These are phyloP conservation scores for Asteroscopus sphinx DNA, from an alignment of 2,888 invertebrate genomes.

Conservation along the genomic window DNA sequence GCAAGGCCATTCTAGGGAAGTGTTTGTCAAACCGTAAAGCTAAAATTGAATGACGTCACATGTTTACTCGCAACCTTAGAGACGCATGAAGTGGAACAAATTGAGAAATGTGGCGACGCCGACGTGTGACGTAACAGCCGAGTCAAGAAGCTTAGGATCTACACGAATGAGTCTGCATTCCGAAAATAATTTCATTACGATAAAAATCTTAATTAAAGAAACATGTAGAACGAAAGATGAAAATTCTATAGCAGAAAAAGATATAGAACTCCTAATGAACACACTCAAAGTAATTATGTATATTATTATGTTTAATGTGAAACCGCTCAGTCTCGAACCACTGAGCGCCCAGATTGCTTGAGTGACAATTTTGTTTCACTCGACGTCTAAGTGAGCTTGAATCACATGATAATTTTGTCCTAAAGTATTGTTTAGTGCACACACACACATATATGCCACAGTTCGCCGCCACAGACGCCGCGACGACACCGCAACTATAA, in stretches of 20 bases:
- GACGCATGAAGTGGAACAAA: not conserved
- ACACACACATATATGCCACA: not conserved
- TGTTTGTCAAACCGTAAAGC: conserved; percentile 22
- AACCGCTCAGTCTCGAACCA: not conserved
- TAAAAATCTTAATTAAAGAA: too few relatives aligned
- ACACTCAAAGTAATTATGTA: too few relatives aligned
- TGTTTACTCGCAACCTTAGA: conserved; percentile 30
- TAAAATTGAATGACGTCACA: conserved; percentile 40
- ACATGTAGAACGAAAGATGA: not conserved
- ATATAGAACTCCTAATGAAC: too few relatives aligned
- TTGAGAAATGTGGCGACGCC: conserved; percentile 15
- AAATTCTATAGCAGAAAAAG: not conserved
- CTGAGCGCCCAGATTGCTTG: too few relatives aligned
- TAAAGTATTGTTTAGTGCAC: too few relatives aligned
- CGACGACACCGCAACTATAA: not conserved
- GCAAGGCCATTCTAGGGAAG: not conserved
- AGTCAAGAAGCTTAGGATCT: not conserved
- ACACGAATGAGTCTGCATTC: not conserved
- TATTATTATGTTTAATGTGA: too few relatives aligned
- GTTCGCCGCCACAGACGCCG: not conserved
- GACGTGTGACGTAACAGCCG: conserved; percentile 3
- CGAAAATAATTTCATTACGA: not conserved
- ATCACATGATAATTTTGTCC: too few relatives aligned
- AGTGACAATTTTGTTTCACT: too few relatives aligned
- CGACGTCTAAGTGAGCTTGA: too few relatives aligned